Conservation (phyloP, 2,888 invertebrate genomes). For the Galeruca laticollis region DNA sequence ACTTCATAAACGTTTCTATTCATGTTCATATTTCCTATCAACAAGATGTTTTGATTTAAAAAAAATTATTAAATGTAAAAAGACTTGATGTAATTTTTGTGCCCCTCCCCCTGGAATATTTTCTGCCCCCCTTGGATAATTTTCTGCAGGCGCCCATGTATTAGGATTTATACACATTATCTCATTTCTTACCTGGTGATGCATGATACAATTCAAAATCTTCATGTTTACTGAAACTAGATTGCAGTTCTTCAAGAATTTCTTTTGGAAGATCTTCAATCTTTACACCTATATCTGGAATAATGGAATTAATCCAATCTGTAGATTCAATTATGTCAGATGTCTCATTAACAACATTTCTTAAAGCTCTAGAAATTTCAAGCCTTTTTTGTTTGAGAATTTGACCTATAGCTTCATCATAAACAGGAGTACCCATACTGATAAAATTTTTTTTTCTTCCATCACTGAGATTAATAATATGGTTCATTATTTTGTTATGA, state of each 20-base stretch:
- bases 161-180: no score
- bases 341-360: constrained; percentile 58
- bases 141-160: no score
- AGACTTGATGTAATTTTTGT: no score
- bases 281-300: constrained; percentile 64
- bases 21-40: no score
- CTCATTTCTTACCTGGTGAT: not conserved
- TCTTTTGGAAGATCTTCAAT: constrained; percentile 62
- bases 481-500: constrained; percentile 61
- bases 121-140: no score
- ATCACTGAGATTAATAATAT: constrained; percentile 61
- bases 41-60: no score
- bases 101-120: no score
- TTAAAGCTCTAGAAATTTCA: constrained; percentile 61
- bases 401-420: constrained; percentile 61
- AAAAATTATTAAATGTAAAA: no score
- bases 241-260: constrained; percentile 59
- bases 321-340: constrained; percentile 52
- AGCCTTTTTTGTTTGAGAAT: constrained; percentile 62
- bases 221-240: constrained; percentile 49
- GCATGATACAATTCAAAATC: not conserved
- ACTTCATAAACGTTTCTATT: no score
- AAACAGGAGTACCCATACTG: constrained; percentile 56
- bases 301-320: constrained; percentile 61
- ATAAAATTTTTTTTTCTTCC: constrained; percentile 62